Evolutionary conservation across 2,113 vertebrate species (phyloP), one percentile per base, ranked within the genome.

Genomic region (Clarias batrachus): DNA sequence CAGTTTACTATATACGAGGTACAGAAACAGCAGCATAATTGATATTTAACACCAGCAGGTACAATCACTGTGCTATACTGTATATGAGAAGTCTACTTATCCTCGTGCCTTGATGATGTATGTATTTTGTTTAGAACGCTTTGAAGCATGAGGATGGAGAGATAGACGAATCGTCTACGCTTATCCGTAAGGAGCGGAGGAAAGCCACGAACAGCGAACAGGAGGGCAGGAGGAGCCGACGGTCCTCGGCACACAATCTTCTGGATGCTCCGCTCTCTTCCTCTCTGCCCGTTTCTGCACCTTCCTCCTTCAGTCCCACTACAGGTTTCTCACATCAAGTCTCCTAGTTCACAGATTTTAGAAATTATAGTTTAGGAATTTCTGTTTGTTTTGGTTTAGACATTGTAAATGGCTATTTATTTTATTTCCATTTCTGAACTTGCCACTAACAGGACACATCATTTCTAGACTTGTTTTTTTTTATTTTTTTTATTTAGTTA

Each of bases 1-100:
- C 97, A 98, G 92, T 96, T 99, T 74, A 89, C 89, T 1, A 91
- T 95, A 79, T 99, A 99, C 0, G 98, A 99, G 95, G 98, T 98
- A 60, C 21, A 76, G 17, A n/a, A 14, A 76, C 30, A 25, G 27
- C 78, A 62, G 57, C 48, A 16, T 25, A 41, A 41, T 21, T 48
- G 17, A 65, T 82, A 19, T 37, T 37, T 41, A 30, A 33, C 79
- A 60, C 81, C 37, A 66, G 6, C 37, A 66, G 2, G 60, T 48
- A 12, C 16, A 65, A 54, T 16, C 48, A 77, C 74, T 17, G 74
- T 78, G 74, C 25, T 56, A 3, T 54, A 27, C 17, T 37, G 33
- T 37, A 37, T 37, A 27, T 41, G 63, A 1, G 14, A 33, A 33
- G 41, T 63, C 5, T 63, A 48, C 11, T 25, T 52, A 30, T 27